These are phyloP conservation scores for Amblyornis subalaris DNA, from an alignment of 2,113 vertebrate species.

Conservation along the genomic window DNA sequence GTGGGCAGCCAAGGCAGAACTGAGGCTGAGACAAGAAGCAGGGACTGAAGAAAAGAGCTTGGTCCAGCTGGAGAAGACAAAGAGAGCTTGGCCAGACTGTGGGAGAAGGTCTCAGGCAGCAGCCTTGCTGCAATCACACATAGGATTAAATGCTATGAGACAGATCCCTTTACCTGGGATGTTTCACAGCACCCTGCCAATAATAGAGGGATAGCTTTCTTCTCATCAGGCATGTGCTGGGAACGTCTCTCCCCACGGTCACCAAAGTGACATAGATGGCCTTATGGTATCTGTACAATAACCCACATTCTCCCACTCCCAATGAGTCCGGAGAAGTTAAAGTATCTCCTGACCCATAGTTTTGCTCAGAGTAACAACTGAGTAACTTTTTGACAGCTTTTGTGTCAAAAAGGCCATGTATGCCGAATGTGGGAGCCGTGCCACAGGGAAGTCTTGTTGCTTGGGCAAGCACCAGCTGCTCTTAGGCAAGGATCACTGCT, in stretches of 20 bases:
- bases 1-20: not conserved
- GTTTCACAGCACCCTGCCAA: not conserved
- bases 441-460: accelerated
- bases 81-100: not conserved
- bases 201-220: not conserved
- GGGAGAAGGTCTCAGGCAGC: not conserved
- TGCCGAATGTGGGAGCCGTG: not conserved
- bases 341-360: not conserved
- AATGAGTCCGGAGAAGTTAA: not conserved
- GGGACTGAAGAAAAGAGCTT: not conserved
- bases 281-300: not conserved
- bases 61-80: not conserved
- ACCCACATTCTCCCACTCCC: not conserved
- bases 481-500: not conserved
- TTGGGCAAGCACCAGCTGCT: not conserved
- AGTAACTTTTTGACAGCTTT: not conserved
- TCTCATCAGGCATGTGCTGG: not conserved
- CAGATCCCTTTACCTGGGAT: not conserved
- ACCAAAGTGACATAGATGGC: not conserved
- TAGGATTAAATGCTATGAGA: not conserved
- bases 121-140: accelerated
- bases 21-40: not conserved
- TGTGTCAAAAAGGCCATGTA: not conserved
- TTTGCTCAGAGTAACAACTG: not conserved
- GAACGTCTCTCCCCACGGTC: accelerated